A percentile compares a stretch with the other conserved stretches of the same genome.
Conservation (phyloP, 1,140 invertebrate species). For the Lepidurus couesii region DNA sequence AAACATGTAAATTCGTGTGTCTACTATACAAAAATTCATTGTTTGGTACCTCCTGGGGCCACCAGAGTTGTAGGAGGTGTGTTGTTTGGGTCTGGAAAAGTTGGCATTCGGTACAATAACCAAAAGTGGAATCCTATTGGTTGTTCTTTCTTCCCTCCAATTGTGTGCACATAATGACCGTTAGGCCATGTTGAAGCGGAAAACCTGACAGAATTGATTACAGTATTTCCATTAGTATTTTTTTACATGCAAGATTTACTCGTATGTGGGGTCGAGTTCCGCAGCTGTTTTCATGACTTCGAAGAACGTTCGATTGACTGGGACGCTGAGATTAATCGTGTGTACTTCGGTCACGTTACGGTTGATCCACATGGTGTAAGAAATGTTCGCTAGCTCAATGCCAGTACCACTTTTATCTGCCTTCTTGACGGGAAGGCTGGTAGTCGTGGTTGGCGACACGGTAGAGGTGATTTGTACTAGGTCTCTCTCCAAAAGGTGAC, state of each 20-base stretch:
- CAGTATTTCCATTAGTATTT: background rate
- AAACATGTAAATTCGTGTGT: slow-evolving; percentile 33
- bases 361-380: slow-evolving; percentile 79
- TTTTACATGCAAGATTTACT: slow-evolving; percentile 38
- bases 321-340: slow-evolving; percentile 59
- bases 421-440: background rate
- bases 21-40: background rate
- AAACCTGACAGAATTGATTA: slow-evolving; percentile 52
- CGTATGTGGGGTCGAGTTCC: slow-evolving; percentile 55
- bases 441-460: slow-evolving; percentile 5
- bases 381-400: slow-evolving; percentile 51
- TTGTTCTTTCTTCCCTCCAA: slow-evolving; percentile 77
- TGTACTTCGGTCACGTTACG: slow-evolving; percentile 60
- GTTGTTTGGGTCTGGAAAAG: slow-evolving; percentile 64
- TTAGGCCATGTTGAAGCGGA: slow-evolving; percentile 80
- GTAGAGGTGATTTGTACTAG: background rate
- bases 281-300: slow-evolving; percentile 76
- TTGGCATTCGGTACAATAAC: slow-evolving; percentile 70
- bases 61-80: slow-evolving; percentile 77
- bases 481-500: slow-evolving; percentile 8
- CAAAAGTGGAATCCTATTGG: slow-evolving; percentile 82
- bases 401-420: background rate
- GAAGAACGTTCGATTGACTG: slow-evolving; percentile 73
- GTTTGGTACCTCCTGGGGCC: slow-evolving; percentile 64
- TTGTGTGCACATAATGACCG: slow-evolving; percentile 79